Evolutionary conservation across 1,140 invertebrate species (phyloP).

Genomic region (Hylaeus volcanicus): DNA sequence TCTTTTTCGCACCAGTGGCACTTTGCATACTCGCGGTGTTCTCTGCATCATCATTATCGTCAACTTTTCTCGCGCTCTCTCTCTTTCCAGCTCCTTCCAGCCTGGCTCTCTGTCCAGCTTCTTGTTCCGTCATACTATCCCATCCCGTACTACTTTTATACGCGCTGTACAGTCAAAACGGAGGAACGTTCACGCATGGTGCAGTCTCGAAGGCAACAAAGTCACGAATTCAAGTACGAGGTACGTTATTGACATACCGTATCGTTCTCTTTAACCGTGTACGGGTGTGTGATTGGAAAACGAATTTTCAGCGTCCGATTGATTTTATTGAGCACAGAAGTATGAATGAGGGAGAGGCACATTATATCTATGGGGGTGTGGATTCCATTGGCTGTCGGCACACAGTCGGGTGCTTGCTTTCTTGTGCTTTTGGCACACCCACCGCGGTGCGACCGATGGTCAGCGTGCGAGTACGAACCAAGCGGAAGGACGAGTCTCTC

Average conservation of each 20-base stretch:
- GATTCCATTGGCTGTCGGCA: constrained; percentile 46
- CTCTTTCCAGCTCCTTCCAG: background rate
- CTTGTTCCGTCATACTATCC: constrained; percentile 12
- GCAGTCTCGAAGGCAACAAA: constrained; percentile 26
- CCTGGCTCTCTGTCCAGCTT: constrained; percentile 1
- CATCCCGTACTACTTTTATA: constrained; percentile 18
- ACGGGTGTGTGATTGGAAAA: background rate
- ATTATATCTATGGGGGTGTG: constrained; percentile 35
- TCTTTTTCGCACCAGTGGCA: constrained; percentile 37
- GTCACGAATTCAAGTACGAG: constrained; percentile 53
- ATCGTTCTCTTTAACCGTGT: background rate
- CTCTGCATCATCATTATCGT: constrained; percentile 36
- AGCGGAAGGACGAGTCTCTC: constrained; percentile 39
- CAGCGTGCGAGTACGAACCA: constrained; percentile 27
- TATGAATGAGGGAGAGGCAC: constrained; percentile 25
- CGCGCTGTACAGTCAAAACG: constrained; percentile 17
- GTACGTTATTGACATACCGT: constrained; percentile 43
- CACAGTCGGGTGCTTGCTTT: constrained; percentile 4
- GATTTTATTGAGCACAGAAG: constrained; percentile 24
- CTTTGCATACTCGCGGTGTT: constrained; percentile 39
- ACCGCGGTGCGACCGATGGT: constrained; percentile 31
- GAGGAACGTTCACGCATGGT: constrained; percentile 46
- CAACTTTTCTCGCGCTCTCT: constrained; percentile 12
- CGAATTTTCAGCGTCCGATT: constrained; percentile 22
- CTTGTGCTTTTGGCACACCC: constrained; percentile 47